phyloP scores from a whole-genome alignment of 2,797 vertebrate species.

The Fratercula arctica region DNA sequence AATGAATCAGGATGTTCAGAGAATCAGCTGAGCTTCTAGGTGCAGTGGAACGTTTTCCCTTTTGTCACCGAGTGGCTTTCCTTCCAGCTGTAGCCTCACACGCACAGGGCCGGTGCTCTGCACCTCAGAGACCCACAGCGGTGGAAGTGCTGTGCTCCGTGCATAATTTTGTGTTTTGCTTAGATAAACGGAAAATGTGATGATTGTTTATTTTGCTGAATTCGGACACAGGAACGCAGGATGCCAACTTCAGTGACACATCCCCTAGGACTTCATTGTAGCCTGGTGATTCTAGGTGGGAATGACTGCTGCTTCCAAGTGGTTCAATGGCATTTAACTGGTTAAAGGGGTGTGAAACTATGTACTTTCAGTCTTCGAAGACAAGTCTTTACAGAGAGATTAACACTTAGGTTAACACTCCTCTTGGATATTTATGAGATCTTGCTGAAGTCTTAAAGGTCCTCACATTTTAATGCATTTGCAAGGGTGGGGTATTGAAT shows the following conservation, averaged over 20 bases:
- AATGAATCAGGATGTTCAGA: neutral
- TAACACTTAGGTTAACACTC: neutral
- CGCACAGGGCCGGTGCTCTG: neutral
- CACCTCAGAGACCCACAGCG: accelerated
- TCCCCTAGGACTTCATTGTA: neutral
- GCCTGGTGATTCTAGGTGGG: neutral
- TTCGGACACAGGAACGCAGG: neutral
- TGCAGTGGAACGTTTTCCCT: neutral
- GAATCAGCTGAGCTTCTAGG: neutral
- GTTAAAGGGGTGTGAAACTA: neutral
- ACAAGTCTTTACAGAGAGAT: neutral
- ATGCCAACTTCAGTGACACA: neutral
- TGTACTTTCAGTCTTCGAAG: neutral
- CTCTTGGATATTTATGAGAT: neutral
- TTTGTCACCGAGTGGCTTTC: neutral
- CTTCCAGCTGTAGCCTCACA: neutral
- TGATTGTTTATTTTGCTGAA: neutral
- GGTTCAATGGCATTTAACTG: neutral
- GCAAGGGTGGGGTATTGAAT: neutral
- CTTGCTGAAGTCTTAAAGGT: neutral
- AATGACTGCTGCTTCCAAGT: neutral
- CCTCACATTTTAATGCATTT: neutral
- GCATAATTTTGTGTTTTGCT: neutral
- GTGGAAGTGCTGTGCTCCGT: neutral
- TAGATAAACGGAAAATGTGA: neutral